Conservation (phyloP, 2,797 vertebrate genomes). For the Oreochromis grahami region DNA sequence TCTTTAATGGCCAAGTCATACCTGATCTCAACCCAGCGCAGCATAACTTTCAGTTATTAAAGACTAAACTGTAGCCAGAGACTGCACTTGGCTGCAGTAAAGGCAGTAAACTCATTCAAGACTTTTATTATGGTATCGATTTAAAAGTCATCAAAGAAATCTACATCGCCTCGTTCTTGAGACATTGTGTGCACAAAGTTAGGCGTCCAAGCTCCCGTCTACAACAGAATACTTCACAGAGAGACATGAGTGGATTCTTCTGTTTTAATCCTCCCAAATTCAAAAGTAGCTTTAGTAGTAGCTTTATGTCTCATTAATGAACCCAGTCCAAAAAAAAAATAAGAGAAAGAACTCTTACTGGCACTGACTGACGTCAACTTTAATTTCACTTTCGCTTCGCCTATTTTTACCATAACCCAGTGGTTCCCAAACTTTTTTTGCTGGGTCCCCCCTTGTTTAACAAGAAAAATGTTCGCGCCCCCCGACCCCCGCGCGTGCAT, state of each 20-base stretch:
- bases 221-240: background rate
- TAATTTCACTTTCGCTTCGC: rapidly evolving
- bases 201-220: background rate
- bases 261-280: background rate
- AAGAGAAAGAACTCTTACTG: background rate
- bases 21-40: background rate
- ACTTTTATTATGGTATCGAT: background rate
- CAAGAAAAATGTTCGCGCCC: too few species aligned
- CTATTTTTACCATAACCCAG: background rate
- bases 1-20: background rate
- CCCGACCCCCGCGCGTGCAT: too few species aligned
- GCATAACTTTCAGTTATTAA: background rate
- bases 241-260: background rate
- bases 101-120: background rate
- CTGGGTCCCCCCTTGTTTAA: too few species aligned
- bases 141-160: background rate
- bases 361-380: background rate
- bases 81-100: background rate
- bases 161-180: background rate
- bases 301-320: background rate
- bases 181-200: background rate
- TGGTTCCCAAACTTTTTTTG: too few species aligned
- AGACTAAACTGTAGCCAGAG: background rate
- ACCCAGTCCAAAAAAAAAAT: background rate
- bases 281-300: too few species aligned